Conservation (phyloP, 2,888 invertebrate genomes). For the Dione juno region DNA sequence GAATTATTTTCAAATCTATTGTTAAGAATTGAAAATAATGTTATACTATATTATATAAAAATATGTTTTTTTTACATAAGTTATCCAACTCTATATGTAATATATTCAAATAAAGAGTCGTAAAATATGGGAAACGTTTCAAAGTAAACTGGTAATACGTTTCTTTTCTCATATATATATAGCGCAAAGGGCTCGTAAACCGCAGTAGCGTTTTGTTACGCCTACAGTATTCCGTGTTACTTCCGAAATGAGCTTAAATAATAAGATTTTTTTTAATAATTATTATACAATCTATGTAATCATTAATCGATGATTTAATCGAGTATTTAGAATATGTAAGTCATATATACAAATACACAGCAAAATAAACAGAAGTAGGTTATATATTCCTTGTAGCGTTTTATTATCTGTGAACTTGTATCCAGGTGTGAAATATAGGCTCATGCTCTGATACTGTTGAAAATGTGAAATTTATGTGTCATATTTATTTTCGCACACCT, state of each 20-base stretch:
- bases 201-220: conserved; percentile 33
- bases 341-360: background rate
- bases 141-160: conserved; percentile 36
- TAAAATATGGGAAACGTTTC: conserved; percentile 9
- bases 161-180: conserved; percentile 29
- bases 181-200: conserved; percentile 39
- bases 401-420: conserved; percentile 21
- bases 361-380: conserved; percentile 2
- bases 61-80: too few species aligned
- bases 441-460: conserved; percentile 54
- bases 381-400: conserved; percentile 2
- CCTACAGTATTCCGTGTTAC: conserved; percentile 33
- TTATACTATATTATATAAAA: too few species aligned
- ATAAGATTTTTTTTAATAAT: conserved; percentile 9
- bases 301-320: background rate
- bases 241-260: conserved; percentile 17
- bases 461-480: conserved; percentile 66
- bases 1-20: too few species aligned
- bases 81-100: background rate
- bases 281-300: background rate
- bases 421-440: conserved; percentile 43
- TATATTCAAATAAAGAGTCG: conserved; percentile 8
- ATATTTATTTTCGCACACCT: conserved; percentile 56
- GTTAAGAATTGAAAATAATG: too few species aligned
- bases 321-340: background rate